Evolutionary conservation across 2,797 vertebrate genomes (phyloP).

Genomic region (Silurus aristotelis): DNA sequence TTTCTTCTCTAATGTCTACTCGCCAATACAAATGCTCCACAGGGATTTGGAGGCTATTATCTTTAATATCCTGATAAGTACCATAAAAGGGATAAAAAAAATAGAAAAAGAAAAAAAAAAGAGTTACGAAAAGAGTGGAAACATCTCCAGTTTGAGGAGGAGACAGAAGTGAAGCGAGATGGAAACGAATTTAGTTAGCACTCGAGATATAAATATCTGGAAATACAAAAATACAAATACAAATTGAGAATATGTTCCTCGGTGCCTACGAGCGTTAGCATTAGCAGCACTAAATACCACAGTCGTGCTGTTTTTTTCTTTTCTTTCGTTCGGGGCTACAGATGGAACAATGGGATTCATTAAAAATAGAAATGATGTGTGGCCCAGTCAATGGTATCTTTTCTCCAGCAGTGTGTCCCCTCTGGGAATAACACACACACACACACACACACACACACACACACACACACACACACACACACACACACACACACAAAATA

Average conservation of each 20-base stretch:
- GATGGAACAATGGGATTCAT: slow-evolving; percentile 56
- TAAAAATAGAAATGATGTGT: slow-evolving; percentile 62
- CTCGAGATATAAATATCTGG: neutral
- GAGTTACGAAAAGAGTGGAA: neutral
- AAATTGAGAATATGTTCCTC: neutral
- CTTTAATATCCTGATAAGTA: slow-evolving; percentile 18
- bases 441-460: slow-evolving; percentile 51
- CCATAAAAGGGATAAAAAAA: neutral
- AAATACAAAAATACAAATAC: neutral
- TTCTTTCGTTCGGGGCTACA: slow-evolving; percentile 15
- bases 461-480: slow-evolving; percentile 45
- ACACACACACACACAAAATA: neutral
- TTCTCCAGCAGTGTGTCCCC: slow-evolving; percentile 4
- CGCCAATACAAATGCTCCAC: neutral
- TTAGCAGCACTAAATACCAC: neutral
- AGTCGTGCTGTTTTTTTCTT: neutral
- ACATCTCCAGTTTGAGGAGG: neutral
- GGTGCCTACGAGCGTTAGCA: neutral
- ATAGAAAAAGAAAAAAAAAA: neutral
- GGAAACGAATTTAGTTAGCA: neutral
- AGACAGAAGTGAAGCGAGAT: neutral
- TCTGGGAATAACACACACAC: slow-evolving; percentile 34
- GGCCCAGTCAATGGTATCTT: slow-evolving; percentile 42
- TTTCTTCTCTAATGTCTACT: slow-evolving; percentile 6
- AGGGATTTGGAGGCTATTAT: neutral